Evolutionary conservation across 1,140 invertebrate genomes (phyloP), one percentile per base, ranked within the genome.

Genomic region (Brachionus calyciflorus): DNA sequence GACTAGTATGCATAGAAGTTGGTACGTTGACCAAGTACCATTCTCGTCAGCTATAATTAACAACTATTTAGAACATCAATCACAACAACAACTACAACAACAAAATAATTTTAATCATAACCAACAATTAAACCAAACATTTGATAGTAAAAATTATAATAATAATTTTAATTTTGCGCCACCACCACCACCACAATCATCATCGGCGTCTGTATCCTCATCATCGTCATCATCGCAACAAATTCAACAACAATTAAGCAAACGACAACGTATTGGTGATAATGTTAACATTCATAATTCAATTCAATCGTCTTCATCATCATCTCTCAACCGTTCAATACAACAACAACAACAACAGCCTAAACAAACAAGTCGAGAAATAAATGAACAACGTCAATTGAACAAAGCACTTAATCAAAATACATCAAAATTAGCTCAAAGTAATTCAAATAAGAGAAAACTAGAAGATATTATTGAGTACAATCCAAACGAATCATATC

Each of bases 11-110:
- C 69, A 73, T 73, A 73, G 69, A 73, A 73, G 69, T 30, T 73
- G 69, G 69, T 73, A 73, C 69, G 69, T 51, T 73, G 69, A 73
- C 37, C 69, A 49, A 73, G 69, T 55, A 55, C 69, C 69, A 73
- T 73, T 65, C 30, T 65, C 60, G 60, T 65, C 60, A 65, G 60
- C 60, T 24, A 44, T 65, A 26, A 44, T 65, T 12, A 65, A 65
- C 40, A 65, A 65, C 30, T 65, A 65, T 37, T 26, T 65, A 21
- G 60, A 65, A 24, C 60, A 65, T 14, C 60, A 44, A 7, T 26
- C 5, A 46, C 44, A 46, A 46, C 9, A 10, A 46, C 44, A 46
- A 46, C 44, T 7, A 46, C 9, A 10, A 46, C 44, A 46, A 46
- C n/a, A 46, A 3, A 14, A 5, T 3, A 14, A 14, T 46, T 14